phyloP scores from a whole-genome alignment of 1,140 invertebrate genomes.

The Euborellia annulipes region DNA sequence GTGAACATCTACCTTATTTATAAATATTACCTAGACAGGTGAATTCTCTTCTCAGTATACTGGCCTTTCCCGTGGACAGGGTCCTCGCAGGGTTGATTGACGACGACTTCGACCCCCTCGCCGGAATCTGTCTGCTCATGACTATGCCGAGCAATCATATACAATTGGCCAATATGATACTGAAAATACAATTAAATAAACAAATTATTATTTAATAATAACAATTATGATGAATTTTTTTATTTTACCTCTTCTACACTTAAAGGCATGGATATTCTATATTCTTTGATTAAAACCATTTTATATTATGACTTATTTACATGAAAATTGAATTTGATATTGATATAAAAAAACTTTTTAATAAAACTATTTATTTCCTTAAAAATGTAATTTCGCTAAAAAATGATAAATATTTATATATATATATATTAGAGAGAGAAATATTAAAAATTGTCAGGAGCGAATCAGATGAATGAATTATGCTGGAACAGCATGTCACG shows the following conservation, averaged over 20 bases:
- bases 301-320: too few relatives aligned
- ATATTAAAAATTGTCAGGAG: too few relatives aligned
- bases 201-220: conserved; percentile 2
- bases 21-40: conserved; percentile 59
- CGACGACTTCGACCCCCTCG: conserved; percentile 83
- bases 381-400: too few relatives aligned
- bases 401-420: too few relatives aligned
- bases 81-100: conserved; percentile 66
- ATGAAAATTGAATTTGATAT: too few relatives aligned
- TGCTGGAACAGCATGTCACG: too few relatives aligned
- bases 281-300: conserved; percentile 76
- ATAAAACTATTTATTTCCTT: too few relatives aligned
- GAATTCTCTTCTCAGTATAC: conserved; percentile 81
- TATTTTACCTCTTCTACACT: conserved; percentile 68
- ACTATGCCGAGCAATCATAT: conserved; percentile 89
- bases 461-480: too few relatives aligned
- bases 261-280: conserved; percentile 82
- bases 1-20: too few relatives aligned
- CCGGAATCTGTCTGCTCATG: conserved; percentile 76
- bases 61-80: conserved; percentile 66
- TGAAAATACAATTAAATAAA: conserved; percentile 27
- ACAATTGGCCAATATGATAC: conserved; percentile 83
- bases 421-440: too few relatives aligned
- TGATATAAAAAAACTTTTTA: too few relatives aligned
- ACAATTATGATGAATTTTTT: conserved; percentile 5